Percentiles rank a stretch among this genome's conserved stretches.
Evolutionary conservation across 1,140 invertebrate species (phyloP).

Genomic region (Drosophila setifemur): DNA sequence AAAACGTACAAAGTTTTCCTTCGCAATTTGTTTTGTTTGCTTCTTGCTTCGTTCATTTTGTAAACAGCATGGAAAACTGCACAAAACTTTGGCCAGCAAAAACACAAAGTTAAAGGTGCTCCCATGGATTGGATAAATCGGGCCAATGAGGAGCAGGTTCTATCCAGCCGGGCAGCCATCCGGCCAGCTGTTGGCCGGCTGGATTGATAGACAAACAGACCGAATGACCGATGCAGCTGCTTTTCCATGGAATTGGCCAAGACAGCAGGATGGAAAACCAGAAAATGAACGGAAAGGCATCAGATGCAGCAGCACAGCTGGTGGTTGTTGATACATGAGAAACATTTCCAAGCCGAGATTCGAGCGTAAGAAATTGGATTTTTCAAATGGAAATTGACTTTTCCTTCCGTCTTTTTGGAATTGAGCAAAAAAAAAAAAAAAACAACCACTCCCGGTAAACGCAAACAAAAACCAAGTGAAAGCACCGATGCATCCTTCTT

Average conservation of each 20-base stretch:
- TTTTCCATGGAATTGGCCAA: conserved; percentile 34
- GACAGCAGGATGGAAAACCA: conserved; percentile 16
- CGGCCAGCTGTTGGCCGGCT: conserved; percentile 10
- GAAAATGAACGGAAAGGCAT: too few relatives aligned
- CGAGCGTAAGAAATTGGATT: conserved; percentile 46
- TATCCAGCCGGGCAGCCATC: neutral
- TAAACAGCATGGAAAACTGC: conserved; percentile 76
- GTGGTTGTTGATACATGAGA: conserved; percentile 39
- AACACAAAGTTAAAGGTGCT: conserved; percentile 64
- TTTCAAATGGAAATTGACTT: conserved; percentile 51
- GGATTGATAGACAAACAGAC: conserved; percentile 47
- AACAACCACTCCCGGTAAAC: neutral
- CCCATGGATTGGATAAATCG: conserved; percentile 59
- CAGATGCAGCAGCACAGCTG: conserved; percentile 2
- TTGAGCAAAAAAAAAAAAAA: conserved; percentile 9
- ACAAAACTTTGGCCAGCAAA: conserved; percentile 62
- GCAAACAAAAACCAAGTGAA: conserved; percentile 3
- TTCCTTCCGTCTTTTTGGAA: neutral
- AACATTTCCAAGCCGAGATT: conserved; percentile 33
- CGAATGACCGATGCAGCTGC: conserved; percentile 27
- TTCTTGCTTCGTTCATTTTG: conserved; percentile 67
- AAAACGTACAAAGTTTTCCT: conserved; percentile 71
- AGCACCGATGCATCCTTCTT: neutral
- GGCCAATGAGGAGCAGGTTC: conserved; percentile 22
- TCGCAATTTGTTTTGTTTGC: conserved; percentile 77